Base-by-base conservation (phyloP, 2,113 vertebrate genomes). In the Ophiodon elongatus region DNA sequence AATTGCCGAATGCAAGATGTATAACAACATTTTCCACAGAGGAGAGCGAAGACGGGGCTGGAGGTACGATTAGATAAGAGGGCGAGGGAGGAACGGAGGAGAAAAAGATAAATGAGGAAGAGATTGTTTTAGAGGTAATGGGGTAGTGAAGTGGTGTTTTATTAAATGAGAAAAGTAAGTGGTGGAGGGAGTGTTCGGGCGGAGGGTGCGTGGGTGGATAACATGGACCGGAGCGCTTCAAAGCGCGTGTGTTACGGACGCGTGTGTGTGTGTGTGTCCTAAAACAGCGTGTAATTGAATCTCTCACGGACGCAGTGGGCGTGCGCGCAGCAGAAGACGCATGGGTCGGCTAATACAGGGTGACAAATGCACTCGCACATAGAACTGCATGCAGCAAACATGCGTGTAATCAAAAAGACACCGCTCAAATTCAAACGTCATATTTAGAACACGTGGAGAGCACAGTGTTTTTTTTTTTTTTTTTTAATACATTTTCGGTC, bases 111-210 rank as follows among this genome's bases (percentile, higher is more conserved):
- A 84, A 87, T 56, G 83, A 87, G 75, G 43, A 50, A 59, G 65
- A 78, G 83, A 79, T 85, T 69, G 64, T 82, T 88, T 76, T 59
- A 80, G 82, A 69, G 80, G 50, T 82, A 87, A 85, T 69, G 64
- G 64, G 37, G 80, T 29, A 85, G 82, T 83, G 85, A 89, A 85
- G 84, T 84, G 76, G 70, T 84, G 74, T 65, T 80, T 90, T 79
- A 89, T 93, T 88, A 90, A 94, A 93, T 88, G 39, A 89, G 85
- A 85, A 84, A 54, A 80, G 59, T 74, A 84, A 84, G 76, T 71
- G 89, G 85, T 76, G 80, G 80, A 70, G 76, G 80, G 67, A 79
- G 63, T 14, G 68, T 62, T 72, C 2, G 37, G 23, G 57, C 0
- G 37, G 73, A 27, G 67, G 31, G 67, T 21, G 27, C 1, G 47